Evolutionary conservation across 2,113 vertebrate genomes (phyloP).

Genomic region (Dicaeum eximium): DNA sequence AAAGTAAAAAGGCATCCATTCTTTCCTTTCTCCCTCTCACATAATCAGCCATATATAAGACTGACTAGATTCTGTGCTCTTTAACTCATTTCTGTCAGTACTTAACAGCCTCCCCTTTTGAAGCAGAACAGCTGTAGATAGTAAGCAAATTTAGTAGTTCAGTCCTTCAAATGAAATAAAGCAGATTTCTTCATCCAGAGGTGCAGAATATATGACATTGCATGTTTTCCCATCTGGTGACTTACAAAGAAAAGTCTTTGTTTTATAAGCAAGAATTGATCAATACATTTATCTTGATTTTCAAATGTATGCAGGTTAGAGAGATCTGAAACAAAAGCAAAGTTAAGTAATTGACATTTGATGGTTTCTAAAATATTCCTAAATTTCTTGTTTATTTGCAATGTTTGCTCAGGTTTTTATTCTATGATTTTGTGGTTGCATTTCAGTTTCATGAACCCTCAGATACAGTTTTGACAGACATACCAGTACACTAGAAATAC

Average conservation of each 20-base stretch:
- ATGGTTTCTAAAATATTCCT: neutral
- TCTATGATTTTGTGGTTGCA: neutral
- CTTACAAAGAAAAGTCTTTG: neutral
- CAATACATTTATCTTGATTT: neutral
- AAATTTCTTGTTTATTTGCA: neutral
- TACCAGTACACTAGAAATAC: neutral
- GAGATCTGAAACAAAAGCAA: neutral
- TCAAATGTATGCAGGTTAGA: neutral
- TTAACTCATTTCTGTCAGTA: neutral
- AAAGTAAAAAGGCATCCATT: neutral
- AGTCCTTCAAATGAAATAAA: neutral
- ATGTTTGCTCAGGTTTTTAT: neutral
- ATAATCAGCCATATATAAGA: neutral
- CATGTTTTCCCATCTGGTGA: conserved; percentile 6
- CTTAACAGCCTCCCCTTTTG: neutral
- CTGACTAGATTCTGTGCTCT: neutral
- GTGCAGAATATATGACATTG: neutral
- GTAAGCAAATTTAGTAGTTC: neutral
- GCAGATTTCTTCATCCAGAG: neutral
- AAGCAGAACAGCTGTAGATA: neutral
- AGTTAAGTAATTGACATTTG: neutral
- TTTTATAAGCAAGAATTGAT: neutral
- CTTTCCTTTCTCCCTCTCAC: neutral
- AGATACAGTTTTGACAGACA: neutral
- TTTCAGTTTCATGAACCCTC: neutral